These are phyloP conservation scores for Dasypus novemcinctus DNA, from an alignment of 2,113 vertebrate genomes.

Conservation along the genomic window DNA sequence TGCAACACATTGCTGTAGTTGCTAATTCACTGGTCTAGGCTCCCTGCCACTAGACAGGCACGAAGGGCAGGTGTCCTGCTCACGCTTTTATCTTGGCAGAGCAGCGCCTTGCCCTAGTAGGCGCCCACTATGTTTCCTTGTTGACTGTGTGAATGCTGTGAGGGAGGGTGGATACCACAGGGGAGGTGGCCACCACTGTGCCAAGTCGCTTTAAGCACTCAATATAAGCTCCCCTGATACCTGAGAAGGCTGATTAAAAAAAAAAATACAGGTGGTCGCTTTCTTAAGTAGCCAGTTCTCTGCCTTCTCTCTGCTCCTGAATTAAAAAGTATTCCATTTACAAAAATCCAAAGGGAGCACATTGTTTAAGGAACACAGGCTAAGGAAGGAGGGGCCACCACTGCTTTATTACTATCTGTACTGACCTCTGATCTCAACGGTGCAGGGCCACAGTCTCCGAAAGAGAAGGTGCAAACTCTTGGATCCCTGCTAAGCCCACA, in stretches of 20 bases:
- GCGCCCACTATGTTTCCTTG: background rate
- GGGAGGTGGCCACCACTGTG: background rate
- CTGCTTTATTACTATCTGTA: background rate
- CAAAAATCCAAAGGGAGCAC: background rate
- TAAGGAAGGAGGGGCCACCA: background rate
- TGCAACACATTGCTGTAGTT: accelerated
- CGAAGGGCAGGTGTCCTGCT: background rate
- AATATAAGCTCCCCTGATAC: background rate
- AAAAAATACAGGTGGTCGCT: background rate
- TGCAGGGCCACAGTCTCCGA: background rate
- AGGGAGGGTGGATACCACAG: background rate
- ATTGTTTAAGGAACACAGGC: background rate
- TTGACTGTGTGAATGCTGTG: background rate
- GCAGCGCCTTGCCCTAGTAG: background rate
- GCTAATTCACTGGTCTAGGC: background rate
- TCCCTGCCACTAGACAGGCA: background rate
- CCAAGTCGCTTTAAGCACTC: background rate
- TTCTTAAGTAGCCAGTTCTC: background rate
- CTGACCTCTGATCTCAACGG: background rate
- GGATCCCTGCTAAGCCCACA: background rate
- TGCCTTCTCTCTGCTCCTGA: background rate
- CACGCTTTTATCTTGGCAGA: background rate
- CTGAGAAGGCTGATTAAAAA: background rate
- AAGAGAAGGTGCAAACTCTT: constrained; percentile 41
- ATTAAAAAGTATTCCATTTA: constrained; percentile 4